phyloP scores from a whole-genome alignment of 2,888 invertebrate genomes.

The Lasioglossum lativentre region DNA sequence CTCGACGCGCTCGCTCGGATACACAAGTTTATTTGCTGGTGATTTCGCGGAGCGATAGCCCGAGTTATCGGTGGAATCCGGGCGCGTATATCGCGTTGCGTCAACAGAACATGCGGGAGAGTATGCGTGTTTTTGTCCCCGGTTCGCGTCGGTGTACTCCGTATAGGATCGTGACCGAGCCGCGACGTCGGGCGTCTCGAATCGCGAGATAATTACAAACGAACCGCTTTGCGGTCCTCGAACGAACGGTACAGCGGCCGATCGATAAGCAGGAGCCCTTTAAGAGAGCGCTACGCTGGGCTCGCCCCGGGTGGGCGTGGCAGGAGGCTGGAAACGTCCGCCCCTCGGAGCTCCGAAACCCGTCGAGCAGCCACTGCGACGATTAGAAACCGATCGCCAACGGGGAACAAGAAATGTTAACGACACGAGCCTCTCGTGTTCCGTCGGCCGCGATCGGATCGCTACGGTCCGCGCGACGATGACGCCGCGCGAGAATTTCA shows the following conservation, averaged over 20 bases:
- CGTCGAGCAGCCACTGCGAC: not conserved
- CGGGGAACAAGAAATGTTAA: constrained; percentile 6
- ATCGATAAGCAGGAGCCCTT: not conserved
- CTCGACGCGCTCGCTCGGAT: not conserved
- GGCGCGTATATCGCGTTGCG: not conserved
- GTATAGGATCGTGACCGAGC: not conserved
- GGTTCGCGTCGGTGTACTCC: not conserved
- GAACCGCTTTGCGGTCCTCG: constrained; percentile 3
- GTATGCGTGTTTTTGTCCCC: not conserved
- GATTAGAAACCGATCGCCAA: constrained; percentile 5
- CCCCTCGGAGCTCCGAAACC: not conserved
- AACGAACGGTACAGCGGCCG: not conserved
- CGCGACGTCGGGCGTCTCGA: constrained; percentile 1
- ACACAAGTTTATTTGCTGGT: not conserved
- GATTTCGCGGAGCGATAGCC: not conserved
- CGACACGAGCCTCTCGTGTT: not conserved
- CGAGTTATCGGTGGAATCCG: constrained; percentile 10
- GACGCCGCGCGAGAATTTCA: constrained; percentile 20
- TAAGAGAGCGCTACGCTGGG: not conserved
- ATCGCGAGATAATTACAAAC: not conserved
- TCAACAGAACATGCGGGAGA: not conserved
- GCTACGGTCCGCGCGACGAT: constrained; percentile 10
- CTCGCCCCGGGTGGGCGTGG: not conserved
- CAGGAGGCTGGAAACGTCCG: not conserved
- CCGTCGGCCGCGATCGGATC: not conserved